Evolutionary conservation across 1,140 invertebrate species (phyloP), one percentile per base, ranked within the genome.

Genomic region (Theocolax elegans): DNA sequence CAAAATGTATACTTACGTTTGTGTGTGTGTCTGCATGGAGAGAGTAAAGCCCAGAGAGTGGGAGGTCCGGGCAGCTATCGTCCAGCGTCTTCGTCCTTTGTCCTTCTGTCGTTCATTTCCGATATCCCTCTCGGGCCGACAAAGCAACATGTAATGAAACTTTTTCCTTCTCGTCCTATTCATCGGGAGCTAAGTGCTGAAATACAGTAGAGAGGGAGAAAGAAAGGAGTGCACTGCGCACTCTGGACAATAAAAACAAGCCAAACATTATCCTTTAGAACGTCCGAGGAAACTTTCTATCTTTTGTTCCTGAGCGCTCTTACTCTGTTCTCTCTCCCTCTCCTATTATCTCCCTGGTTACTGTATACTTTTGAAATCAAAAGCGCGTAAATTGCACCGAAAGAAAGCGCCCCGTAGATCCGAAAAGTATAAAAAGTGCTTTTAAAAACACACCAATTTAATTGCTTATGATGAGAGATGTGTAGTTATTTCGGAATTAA

Each of bases 1-100:
- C 76, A 77, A 79, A 81, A 81, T 78, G 72, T 68, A 74, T 75
- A 76, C 74, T 74, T 72, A 42, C 8, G 9, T 12, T 4, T 49
- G 19, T 15, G 23, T n/a, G 35, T 60, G n/a, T 60, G 46, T 15
- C 23, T 13, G 12, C 23, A 49, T 15, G 4, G 10, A 44, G 8
- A 2, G n/a, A 56, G 49, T 17, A 9, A 48, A 6, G 44, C 9
- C 15, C 6, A 35, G 8, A 27, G 49, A 2, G 13, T 35, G 6
- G n/a, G 15, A 56, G 15, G 7, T 42, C n/a, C 15, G 31, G 31
- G 4, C 4, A 4, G 10, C 31, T 35, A 35, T 35, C 31, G 10
- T 6, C 4, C 31, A 21, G 13, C 42, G 42, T n/a, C 42, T 35
- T 35, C 31, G 31, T 35, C 4, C 31, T 35, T 35, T 35, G 31